Evolutionary conservation across 2,888 invertebrate species (phyloP), one percentile per base, ranked within the genome.

Genomic region (Meta bourneti): DNA sequence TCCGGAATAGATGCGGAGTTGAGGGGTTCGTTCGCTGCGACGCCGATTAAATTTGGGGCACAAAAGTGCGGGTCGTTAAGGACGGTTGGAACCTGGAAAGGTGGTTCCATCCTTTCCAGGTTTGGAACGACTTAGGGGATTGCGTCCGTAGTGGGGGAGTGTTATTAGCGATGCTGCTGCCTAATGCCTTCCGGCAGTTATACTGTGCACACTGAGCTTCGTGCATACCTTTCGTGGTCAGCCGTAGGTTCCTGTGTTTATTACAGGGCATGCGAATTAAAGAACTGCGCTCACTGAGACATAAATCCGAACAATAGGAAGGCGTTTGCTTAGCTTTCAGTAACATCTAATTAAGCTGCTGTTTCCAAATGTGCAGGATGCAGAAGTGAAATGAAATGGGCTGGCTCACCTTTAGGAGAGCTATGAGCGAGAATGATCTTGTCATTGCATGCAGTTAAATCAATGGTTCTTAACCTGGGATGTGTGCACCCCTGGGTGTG

Each of bases 1-100:
- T 72, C 82, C 72, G 82, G 69, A 4, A 54, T 51, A 52, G 71
- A 51, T 48, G 19, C 71, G 7, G 48, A 48, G 2, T 69, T 16
- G 69, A 51, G 72, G 6, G 11, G 34, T 51, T n/a, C 77, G 16
- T 8, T 19, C 16, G 16, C 16, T n/a, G 19, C 77, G 51, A n/a
- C 77, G 16, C 19, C 51, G 77, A 77, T 77, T 77, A 77, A 77
- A 77, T 77, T 77, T 77, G 19, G 77, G 49, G 52, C 49, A 77
- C 51, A 51, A 19, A 11, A 20, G 74, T 69, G 16, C 77, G 52
- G 77, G 77, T 77, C 77, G n/a, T 77, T 77, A n/a, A 19, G 51
- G 52, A 77, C 49, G 77, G 49, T 77, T 34, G 4, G 34, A 77
- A 77, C 51, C 77, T 77, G 49, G 52, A 52, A 34, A 19, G 19